phyloP scores from a whole-genome alignment of 53 echinoderm and acorn worm species.

The Paelopatides confundens region DNA sequence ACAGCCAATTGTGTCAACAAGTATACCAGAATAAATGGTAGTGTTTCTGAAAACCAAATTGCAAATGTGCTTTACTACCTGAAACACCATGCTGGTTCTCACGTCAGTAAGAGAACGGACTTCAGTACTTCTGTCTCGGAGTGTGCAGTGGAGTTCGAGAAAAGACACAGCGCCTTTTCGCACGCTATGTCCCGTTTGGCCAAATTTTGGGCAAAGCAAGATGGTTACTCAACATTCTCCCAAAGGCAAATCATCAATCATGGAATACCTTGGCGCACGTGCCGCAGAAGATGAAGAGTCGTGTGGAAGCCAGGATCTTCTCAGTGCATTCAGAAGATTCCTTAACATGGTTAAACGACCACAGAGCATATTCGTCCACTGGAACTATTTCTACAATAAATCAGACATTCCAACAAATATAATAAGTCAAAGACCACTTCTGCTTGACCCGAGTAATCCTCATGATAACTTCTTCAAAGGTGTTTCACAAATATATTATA shows the following conservation, averaged over 20 bases:
- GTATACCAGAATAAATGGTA: not conserved
- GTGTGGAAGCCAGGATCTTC: slow-evolving; percentile 11
- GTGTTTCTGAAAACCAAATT: not conserved
- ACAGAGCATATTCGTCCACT: not conserved
- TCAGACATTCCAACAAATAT: not conserved
- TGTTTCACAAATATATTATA: not conserved
- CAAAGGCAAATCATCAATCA: slow-evolving; percentile 28
- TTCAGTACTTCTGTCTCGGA: slow-evolving; percentile 36
- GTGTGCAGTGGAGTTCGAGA: slow-evolving; percentile 27
- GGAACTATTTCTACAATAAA: not conserved
- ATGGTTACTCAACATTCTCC: not conserved
- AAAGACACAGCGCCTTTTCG: slow-evolving; percentile 35
- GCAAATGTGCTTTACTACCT: not conserved
- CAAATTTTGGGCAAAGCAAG: slow-evolving; percentile 3
- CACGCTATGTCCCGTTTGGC: slow-evolving; percentile 36
- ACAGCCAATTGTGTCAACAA: not conserved
- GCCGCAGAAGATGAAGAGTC: slow-evolving; percentile 34
- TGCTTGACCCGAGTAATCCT: slow-evolving; percentile 21
- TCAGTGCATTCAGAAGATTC: slow-evolving; percentile 1
- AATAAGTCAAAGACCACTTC: not conserved
- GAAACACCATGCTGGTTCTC: not conserved
- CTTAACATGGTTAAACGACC: not conserved
- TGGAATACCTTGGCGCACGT: slow-evolving; percentile 34
- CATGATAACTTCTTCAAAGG: slow-evolving; percentile 8
- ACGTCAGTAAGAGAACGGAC: not conserved